Conservation (phyloP, 2,113 vertebrate genomes). For the Arizona elegans region DNA sequence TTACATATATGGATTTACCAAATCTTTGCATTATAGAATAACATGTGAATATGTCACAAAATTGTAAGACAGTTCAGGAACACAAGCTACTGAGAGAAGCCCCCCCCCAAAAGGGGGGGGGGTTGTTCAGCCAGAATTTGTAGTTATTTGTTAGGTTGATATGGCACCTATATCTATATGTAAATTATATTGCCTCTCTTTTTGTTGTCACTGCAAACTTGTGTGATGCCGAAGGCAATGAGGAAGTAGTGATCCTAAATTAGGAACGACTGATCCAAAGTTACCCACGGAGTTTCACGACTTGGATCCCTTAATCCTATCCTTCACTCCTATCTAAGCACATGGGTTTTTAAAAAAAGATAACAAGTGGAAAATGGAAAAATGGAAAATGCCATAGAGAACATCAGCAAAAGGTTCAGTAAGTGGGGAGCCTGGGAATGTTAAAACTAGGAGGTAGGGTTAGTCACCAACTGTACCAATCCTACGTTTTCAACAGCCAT, state of each 20-base stretch:
- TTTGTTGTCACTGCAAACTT: background rate
- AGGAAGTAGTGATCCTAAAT: background rate
- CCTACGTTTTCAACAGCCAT: background rate
- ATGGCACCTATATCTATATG: background rate
- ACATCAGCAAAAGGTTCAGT: background rate
- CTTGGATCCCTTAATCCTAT: background rate
- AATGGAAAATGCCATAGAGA: background rate
- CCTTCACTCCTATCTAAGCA: background rate
- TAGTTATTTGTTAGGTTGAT: background rate
- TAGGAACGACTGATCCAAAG: background rate
- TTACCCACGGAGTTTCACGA: background rate
- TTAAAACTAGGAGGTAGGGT: background rate
- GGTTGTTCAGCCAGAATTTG: background rate
- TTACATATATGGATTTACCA: constrained; percentile 20
- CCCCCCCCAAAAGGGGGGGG: background rate
- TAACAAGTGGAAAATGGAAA: background rate
- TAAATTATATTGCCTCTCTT: background rate
- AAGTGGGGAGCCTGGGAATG: background rate
- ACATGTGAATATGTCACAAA: background rate
- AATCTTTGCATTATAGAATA: constrained; percentile 40
- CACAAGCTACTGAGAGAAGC: background rate
- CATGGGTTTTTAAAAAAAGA: background rate
- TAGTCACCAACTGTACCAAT: background rate
- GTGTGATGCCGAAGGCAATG: background rate
- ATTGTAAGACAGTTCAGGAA: constrained; percentile 28